Conservation (phyloP, 2,888 invertebrate genomes). For the Amblyjoppa fuscipennis region DNA sequence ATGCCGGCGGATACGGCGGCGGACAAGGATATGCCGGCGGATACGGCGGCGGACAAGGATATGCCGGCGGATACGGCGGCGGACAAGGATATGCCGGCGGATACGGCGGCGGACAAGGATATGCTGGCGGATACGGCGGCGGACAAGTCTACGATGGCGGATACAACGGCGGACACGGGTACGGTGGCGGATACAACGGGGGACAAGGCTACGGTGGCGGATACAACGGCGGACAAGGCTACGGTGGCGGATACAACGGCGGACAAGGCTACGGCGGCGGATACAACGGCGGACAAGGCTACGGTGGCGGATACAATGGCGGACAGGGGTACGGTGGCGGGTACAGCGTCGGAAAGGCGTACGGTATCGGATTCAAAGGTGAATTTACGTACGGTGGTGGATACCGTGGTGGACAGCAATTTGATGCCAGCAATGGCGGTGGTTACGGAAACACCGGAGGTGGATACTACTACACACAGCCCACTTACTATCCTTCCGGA, state of each 20-base stretch:
- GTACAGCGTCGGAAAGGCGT: conserved; percentile 25
- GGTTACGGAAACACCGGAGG: conserved; percentile 33
- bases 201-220: neutral
- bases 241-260: conserved; percentile 14
- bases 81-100: neutral
- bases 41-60: neutral
- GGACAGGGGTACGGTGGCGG: conserved; percentile 72
- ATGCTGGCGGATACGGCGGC: conserved; percentile 40
- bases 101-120: neutral
- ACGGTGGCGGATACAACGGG: conserved; percentile 70
- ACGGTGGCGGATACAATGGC: neutral
- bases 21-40: neutral
- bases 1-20: neutral
- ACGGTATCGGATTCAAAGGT: conserved; percentile 37
- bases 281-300: neutral
- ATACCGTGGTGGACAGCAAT: conserved; percentile 58
- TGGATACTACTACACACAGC: neutral
- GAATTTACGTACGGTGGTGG: conserved; percentile 65
- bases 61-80: conserved; percentile 70
- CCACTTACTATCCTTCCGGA: neutral
- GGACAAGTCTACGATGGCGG: neutral
- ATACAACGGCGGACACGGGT: neutral
- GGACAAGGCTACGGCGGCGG: neutral
- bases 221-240: neutral
- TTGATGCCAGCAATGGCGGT: conserved; percentile 47